Evolutionary conservation across 2,797 vertebrate genomes (phyloP).

Genomic region (Siniperca scherzeri): DNA sequence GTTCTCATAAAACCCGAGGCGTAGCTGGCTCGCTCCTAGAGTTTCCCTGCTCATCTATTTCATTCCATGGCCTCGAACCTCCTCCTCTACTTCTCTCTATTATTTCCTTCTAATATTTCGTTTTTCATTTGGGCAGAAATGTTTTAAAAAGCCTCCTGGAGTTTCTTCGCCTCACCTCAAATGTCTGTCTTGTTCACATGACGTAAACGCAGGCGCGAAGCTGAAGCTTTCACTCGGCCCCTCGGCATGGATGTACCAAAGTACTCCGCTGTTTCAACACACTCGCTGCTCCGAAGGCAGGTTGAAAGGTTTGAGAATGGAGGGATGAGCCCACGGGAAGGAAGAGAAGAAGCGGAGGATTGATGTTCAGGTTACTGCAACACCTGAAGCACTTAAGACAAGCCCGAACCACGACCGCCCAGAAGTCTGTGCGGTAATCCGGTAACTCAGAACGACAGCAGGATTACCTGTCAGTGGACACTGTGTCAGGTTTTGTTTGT

Average conservation of each 20-base stretch:
- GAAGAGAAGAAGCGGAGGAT: slow-evolving; percentile 3
- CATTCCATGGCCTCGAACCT: background rate
- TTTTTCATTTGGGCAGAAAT: background rate
- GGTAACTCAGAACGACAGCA: background rate
- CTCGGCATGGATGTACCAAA: rapidly evolving
- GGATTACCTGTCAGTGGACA: slow-evolving; percentile 1
- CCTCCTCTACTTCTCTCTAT: background rate
- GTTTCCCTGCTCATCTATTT: background rate
- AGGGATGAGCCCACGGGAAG: slow-evolving; percentile 21
- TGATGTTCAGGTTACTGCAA: slow-evolving; percentile 23
- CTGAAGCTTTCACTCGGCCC: background rate
- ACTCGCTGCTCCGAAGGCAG: background rate
- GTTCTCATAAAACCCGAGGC: background rate
- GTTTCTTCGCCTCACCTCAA: background rate
- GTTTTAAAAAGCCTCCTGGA: background rate
- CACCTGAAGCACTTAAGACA: slow-evolving; percentile 25
- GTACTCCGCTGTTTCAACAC: slow-evolving; percentile 2
- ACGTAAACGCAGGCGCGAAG: background rate
- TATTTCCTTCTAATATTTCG: background rate
- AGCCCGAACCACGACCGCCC: background rate
- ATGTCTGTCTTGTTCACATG: background rate
- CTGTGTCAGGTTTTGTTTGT: background rate
- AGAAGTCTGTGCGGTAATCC: background rate
- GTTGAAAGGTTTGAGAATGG: background rate
- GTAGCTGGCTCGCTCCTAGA: too few species aligned